Conservation (phyloP, 2,797 vertebrate genomes). For the Tenualosa ilisha region DNA sequence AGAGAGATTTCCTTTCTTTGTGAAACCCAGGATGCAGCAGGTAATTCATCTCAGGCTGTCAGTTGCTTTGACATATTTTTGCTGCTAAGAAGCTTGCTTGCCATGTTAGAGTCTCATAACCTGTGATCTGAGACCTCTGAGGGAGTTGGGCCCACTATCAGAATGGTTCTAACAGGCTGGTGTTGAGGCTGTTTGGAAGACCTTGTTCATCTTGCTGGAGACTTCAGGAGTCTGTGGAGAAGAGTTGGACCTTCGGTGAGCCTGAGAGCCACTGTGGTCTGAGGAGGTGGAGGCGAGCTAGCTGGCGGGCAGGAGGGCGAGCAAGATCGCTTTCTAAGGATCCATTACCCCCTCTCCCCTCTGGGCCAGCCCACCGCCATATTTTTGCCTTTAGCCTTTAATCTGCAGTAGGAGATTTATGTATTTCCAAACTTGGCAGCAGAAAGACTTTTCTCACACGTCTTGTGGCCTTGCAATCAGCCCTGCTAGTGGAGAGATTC, state of each 20-base stretch:
- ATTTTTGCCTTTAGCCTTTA: conserved; percentile 19
- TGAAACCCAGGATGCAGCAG: neutral
- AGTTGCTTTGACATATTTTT: neutral
- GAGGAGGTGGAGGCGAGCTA: neutral
- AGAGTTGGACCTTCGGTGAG: conserved; percentile 4
- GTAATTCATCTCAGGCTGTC: neutral
- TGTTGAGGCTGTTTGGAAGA: neutral
- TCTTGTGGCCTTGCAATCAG: conserved; percentile 57
- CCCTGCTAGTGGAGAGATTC: conserved; percentile 41
- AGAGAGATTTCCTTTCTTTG: neutral
- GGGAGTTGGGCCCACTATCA: neutral
- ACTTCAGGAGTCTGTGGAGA: neutral
- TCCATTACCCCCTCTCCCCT: neutral
- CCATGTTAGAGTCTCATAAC: neutral
- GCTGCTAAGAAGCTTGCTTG: neutral
- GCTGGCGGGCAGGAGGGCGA: neutral
- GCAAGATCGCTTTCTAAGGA: neutral
- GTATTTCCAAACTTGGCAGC: conserved; percentile 54
- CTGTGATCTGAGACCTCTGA: neutral
- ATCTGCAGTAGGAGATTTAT: conserved; percentile 59
- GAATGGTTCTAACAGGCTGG: neutral
- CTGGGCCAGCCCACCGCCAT: neutral
- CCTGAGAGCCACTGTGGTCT: neutral
- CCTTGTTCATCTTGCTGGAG: neutral
- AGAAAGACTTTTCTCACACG: conserved; percentile 56